Evolutionary conservation across 2,113 vertebrate species (phyloP).

Genomic region (Mirounga angustirostris): DNA sequence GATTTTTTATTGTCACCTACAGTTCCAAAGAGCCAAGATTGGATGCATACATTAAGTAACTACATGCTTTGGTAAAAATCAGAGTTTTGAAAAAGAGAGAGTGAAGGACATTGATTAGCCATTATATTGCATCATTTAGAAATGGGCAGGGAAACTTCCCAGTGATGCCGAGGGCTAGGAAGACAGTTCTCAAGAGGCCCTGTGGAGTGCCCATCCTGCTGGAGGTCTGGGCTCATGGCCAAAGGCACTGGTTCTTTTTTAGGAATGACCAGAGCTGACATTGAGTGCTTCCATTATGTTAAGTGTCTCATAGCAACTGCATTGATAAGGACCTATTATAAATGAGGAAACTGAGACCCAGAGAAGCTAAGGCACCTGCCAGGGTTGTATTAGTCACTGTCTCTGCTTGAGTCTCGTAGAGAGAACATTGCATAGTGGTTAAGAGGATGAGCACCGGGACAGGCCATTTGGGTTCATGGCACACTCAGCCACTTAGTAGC

Average conservation of each 20-base stretch:
- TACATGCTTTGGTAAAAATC: background rate
- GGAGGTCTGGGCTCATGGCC: background rate
- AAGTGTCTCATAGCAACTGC: background rate
- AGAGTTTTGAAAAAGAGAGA: conserved; percentile 14
- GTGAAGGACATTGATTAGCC: background rate
- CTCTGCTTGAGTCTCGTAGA: background rate
- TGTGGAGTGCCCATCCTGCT: background rate
- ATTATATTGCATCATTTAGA: background rate
- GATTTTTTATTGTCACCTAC: background rate
- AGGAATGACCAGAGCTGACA: background rate
- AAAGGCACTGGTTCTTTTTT: background rate
- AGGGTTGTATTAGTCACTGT: background rate
- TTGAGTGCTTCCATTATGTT: background rate
- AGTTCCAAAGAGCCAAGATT: background rate
- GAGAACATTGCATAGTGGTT: background rate
- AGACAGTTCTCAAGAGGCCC: background rate
- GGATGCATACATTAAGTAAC: background rate
- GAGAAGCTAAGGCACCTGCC: background rate
- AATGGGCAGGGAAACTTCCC: background rate
- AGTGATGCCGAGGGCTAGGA: background rate
- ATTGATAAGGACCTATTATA: background rate
- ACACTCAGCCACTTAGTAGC: background rate
- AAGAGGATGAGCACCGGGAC: background rate
- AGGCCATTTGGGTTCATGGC: background rate
- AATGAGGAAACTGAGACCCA: background rate